phyloP scores from a whole-genome alignment of 64 coral and sea anemone genomes.

The Porites lutea region DNA sequence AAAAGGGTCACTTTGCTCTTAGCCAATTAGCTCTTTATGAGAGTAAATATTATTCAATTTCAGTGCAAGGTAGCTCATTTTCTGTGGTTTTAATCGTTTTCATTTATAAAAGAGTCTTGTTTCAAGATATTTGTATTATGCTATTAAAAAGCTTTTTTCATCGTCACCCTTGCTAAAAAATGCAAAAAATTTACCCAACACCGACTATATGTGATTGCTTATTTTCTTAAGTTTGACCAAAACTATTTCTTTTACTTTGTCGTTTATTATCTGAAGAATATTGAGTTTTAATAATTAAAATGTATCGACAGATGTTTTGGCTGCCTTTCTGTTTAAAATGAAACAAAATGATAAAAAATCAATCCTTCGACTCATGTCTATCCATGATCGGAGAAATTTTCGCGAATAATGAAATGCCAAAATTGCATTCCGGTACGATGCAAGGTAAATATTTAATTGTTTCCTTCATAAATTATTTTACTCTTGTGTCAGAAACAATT shows the following conservation, averaged over 20 bases:
- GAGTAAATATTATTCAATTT: slow-evolving; percentile 9
- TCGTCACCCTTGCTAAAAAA: not conserved
- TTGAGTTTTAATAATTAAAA: slow-evolving; percentile 40
- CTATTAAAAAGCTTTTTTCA: not conserved
- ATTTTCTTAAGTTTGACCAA: not conserved
- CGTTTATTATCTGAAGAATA: slow-evolving; percentile 10
- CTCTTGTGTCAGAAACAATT: not conserved
- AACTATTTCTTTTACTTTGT: not conserved
- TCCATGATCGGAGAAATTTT: not conserved
- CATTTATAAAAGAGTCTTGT: not conserved
- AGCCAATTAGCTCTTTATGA: slow-evolving; percentile 8
- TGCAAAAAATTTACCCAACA: not conserved
- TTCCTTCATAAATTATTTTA: not conserved
- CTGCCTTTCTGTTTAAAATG: slow-evolving; percentile 8
- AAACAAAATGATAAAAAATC: not conserved
- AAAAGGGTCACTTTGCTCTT: not conserved
- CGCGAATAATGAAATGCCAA: slow-evolving; percentile 31
- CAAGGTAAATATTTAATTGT: not conserved
- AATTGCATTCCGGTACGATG: not conserved
- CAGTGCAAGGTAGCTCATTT: not conserved
- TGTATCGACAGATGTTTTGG: slow-evolving; percentile 13
- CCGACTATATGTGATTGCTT: not conserved
- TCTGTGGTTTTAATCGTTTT: slow-evolving; percentile 17
- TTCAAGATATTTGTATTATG: not conserved
- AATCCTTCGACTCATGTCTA: not conserved